A percentile compares a stretch with the other conserved stretches of the same genome.
Evolutionary conservation across 2,113 vertebrate species (phyloP).

Genomic region (Psettodes erumei): DNA sequence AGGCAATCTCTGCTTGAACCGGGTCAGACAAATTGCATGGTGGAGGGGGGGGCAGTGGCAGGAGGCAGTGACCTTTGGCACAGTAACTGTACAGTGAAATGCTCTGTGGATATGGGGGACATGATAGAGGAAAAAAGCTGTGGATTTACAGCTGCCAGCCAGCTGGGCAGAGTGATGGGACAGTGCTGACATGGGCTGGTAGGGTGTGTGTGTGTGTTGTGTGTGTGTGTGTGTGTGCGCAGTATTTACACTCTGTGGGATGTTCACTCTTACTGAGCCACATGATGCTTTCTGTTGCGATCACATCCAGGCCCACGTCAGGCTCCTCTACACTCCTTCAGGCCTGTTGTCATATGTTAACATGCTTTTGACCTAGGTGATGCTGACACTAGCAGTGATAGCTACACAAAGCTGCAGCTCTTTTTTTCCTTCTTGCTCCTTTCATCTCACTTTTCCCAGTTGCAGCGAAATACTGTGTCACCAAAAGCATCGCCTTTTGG

Average conservation of each 20-base stretch:
- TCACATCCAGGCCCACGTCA: conserved; percentile 1
- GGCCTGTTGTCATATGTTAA: neutral
- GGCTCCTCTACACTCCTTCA: neutral
- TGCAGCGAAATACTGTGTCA: neutral
- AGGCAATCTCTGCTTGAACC: conserved; percentile 47
- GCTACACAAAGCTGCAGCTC: no score
- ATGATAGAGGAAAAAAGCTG: conserved; percentile 68
- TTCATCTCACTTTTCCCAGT: neutral
- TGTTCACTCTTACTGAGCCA: conserved; percentile 4
- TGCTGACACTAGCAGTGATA: neutral
- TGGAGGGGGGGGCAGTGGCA: conserved; percentile 32
- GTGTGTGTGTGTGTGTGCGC: conserved; percentile 6
- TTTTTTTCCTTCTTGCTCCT: neutral
- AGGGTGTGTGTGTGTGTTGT: conserved; percentile 13
- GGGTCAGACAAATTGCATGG: conserved; percentile 64
- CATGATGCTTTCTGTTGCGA: conserved; percentile 21
- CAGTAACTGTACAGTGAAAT: conserved; percentile 66
- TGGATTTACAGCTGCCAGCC: conserved; percentile 72
- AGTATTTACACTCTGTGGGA: conserved; percentile 11
- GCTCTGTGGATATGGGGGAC: conserved; percentile 45
- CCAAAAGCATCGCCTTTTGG: neutral
- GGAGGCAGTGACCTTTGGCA: conserved; percentile 74
- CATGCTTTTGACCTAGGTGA: neutral
- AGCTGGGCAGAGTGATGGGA: conserved; percentile 52
- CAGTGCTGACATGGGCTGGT: conserved; percentile 11